Evolutionary conservation across 2,888 invertebrate species (phyloP).

Genomic region (Cremastinae sp.): DNA sequence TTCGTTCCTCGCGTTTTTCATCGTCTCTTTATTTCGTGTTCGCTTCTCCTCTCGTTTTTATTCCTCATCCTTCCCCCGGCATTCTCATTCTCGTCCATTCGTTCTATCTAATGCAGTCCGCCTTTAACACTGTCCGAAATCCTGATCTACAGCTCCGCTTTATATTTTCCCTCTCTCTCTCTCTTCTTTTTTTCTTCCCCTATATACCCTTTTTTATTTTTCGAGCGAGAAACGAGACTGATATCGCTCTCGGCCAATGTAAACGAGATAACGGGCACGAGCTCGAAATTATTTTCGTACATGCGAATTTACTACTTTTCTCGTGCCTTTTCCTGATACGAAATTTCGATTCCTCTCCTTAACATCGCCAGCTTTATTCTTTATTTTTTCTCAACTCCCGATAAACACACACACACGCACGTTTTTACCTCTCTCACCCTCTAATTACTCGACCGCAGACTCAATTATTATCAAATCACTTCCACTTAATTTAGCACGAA

Average conservation of each 20-base stretch:
- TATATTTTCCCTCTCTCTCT: constrained; percentile 21
- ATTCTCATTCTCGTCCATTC: constrained; percentile 58
- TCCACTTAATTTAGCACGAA: background rate
- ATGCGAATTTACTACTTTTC: constrained; percentile 10
- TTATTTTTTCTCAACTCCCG: too few relatives aligned
- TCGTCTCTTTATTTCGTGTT: constrained; percentile 36
- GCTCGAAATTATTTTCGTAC: constrained; percentile 23
- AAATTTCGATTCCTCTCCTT: too few relatives aligned
- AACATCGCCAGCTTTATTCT: too few relatives aligned
- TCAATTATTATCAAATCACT: background rate
- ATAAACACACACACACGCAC: background rate
- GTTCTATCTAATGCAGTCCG: constrained; percentile 60
- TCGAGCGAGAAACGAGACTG: constrained; percentile 36
- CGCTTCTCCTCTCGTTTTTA: constrained; percentile 31
- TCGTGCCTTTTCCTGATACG: too few relatives aligned
- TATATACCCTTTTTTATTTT: background rate
- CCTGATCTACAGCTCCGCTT: constrained; percentile 62
- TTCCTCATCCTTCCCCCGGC: constrained; percentile 20
- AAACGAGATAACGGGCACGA: constrained; percentile 46
- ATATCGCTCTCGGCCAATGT: constrained; percentile 48
- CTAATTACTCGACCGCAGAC: too few relatives aligned
- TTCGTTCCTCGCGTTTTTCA: constrained; percentile 51
- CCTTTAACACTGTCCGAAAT: constrained; percentile 62
- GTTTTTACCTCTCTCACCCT: background rate
- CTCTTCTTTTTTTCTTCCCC: constrained; percentile 17